These are phyloP conservation scores for Microtus obscurus DNA, from an alignment of 2,797 vertebrate species.

Conservation along the genomic window DNA sequence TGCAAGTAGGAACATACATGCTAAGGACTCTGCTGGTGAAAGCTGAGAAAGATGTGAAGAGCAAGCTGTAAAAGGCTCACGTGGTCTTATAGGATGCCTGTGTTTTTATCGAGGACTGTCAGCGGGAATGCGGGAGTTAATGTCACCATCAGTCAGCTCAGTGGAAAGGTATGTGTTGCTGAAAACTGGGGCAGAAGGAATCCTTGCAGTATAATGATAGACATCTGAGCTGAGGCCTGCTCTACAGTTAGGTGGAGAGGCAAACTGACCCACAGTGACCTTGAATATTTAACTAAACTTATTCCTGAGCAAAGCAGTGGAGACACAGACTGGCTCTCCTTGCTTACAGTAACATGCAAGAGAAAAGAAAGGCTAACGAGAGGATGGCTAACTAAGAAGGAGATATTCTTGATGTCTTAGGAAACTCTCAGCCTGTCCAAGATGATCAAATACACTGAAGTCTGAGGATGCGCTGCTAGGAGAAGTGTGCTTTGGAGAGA, in stretches of 20 bases:
- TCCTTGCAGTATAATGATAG: not conserved
- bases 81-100: not conserved
- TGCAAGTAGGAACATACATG: not conserved
- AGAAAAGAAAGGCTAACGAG: not conserved
- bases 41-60: not conserved
- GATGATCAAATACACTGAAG: not conserved
- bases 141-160: not conserved
- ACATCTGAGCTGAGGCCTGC: not conserved
- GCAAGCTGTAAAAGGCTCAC: not conserved
- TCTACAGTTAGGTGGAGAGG: not conserved
- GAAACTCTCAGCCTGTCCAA: not conserved
- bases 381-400: not conserved
- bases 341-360: not conserved
- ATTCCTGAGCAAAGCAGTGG: not conserved
- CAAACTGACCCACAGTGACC: not conserved
- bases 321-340: not conserved
- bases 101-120: not conserved
- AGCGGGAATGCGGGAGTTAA: not conserved
- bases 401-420: not conserved
- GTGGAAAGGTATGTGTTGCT: not conserved
- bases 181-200: not conserved
- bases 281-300: slow-evolving; percentile 5
- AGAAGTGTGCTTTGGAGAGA: not conserved
- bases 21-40: not conserved
- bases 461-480: not conserved